Conservation (phyloP, 2,888 invertebrate genomes). For the Watsonalla cultraria region DNA sequence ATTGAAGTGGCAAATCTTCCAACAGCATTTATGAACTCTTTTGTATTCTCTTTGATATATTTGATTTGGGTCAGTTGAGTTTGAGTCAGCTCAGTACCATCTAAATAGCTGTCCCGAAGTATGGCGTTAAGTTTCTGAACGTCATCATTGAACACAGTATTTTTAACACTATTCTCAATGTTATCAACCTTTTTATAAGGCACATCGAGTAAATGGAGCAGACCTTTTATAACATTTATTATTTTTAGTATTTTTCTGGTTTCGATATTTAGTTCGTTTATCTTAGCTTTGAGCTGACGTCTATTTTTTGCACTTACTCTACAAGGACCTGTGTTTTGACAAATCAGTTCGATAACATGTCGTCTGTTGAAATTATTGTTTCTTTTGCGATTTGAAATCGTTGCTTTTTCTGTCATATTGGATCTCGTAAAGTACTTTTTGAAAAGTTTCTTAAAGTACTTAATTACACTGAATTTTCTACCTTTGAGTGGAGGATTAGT, state of each 20-base stretch:
- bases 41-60: slow-evolving; percentile 47
- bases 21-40: slow-evolving; percentile 46
- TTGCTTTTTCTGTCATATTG: slow-evolving; percentile 15
- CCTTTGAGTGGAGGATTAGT: slow-evolving; percentile 10
- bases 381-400: slow-evolving; percentile 10
- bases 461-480: slow-evolving; percentile 33
- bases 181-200: slow-evolving; percentile 12
- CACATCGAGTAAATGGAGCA: slow-evolving; percentile 35
- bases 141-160: slow-evolving; percentile 20
- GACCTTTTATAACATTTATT: slow-evolving; percentile 50
- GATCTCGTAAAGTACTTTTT: slow-evolving; percentile 35
- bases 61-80: slow-evolving; percentile 40
- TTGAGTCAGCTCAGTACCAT: slow-evolving; percentile 23
- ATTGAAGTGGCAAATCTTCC: slow-evolving; percentile 47
- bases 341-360: slow-evolving; percentile 39
- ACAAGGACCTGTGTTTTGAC: slow-evolving; percentile 44
- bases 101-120: slow-evolving; percentile 29
- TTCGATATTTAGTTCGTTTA: slow-evolving; percentile 43
- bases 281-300: slow-evolving; percentile 33
- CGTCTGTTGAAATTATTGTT: slow-evolving; percentile 23
- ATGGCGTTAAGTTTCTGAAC: slow-evolving; percentile 41
- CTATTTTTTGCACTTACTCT: slow-evolving; percentile 28
- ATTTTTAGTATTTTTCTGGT: slow-evolving; percentile 42
- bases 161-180: slow-evolving; percentile 9
- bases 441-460: slow-evolving; percentile 46